Percentiles rank a stretch among this genome's conserved stretches.
Evolutionary conservation across 2,888 invertebrate species (phyloP).

Genomic region (Drosophila nr. medialis): DNA sequence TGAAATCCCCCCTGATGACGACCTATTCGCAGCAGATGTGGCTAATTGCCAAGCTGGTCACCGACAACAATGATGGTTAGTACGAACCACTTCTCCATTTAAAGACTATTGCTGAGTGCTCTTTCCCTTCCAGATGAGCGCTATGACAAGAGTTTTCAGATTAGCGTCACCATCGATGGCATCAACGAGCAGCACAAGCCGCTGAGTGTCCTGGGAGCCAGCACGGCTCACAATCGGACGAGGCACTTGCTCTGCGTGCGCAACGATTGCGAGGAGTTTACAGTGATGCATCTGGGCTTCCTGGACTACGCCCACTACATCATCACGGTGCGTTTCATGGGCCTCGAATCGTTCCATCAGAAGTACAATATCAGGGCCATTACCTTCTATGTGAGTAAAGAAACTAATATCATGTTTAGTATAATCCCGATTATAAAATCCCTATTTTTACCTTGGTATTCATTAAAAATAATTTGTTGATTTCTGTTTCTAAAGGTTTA

Average conservation of each 20-base stretch:
- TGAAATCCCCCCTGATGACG: constrained; percentile 93
- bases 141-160: constrained; percentile 95
- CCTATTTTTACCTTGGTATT: background rate
- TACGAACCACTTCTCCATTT: background rate
- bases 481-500: background rate
- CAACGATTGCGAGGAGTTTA: constrained; percentile 94
- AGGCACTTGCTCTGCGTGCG: constrained; percentile 92
- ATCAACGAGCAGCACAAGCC: constrained; percentile 91
- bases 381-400: constrained; percentile 91
- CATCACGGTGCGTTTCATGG: constrained; percentile 93
- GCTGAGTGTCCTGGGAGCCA: constrained; percentile 88
- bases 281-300: constrained; percentile 94
- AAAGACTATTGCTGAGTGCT: background rate
- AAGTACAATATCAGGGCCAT: constrained; percentile 93
- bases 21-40: constrained; percentile 97
- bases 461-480: background rate
- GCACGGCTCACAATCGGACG: constrained; percentile 91
- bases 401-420: background rate
- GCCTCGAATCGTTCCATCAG: constrained; percentile 93
- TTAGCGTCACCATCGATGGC: constrained; percentile 93
- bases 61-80: constrained; percentile 93
- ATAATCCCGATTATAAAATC: background rate
- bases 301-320: constrained; percentile 95
- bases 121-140: constrained; percentile 89
- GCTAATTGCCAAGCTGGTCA: constrained; percentile 94